These are phyloP conservation scores for Ligdia adustata DNA, from an alignment of 2,888 invertebrate species.

Conservation along the genomic window DNA sequence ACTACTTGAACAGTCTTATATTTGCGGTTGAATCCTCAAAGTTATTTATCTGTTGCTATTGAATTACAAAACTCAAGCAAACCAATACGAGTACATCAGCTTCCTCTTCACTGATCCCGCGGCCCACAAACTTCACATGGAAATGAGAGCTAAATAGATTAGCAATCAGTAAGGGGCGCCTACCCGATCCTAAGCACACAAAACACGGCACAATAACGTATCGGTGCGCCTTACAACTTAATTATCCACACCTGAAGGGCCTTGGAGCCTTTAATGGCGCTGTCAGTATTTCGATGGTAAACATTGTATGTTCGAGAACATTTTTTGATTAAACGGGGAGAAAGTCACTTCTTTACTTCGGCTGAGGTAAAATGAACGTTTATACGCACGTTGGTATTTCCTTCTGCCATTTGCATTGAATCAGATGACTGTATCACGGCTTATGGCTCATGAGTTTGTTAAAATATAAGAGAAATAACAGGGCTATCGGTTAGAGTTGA, in stretches of 20 bases:
- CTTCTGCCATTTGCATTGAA: no score
- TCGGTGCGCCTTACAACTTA: slow-evolving; percentile 32
- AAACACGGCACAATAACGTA: slow-evolving; percentile 30
- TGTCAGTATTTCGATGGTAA: not conserved
- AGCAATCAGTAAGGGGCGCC: slow-evolving; percentile 35
- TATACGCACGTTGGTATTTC: no score
- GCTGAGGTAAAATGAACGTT: not conserved
- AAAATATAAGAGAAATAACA: no score
- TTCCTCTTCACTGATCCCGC: slow-evolving; percentile 4
- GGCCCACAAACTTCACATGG: slow-evolving; percentile 22
- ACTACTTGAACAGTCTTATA: no score
- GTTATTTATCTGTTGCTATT: no score
- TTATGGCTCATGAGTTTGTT: no score
- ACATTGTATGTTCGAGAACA: slow-evolving; percentile 7
- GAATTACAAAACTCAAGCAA: no score
- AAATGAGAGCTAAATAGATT: slow-evolving; percentile 36
- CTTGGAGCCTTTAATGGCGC: slow-evolving; percentile 10
- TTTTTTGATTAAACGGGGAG: slow-evolving; percentile 12
- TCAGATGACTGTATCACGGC: no score
- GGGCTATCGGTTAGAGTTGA: no score
- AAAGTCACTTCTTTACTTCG: not conserved
- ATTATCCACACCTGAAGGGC: slow-evolving; percentile 29
- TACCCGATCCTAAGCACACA: slow-evolving; percentile 34
- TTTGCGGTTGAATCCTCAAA: no score
- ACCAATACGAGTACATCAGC: not conserved